Conservation (phyloP, 2,113 vertebrate species). For the Andinoacara biseriatus region DNA sequence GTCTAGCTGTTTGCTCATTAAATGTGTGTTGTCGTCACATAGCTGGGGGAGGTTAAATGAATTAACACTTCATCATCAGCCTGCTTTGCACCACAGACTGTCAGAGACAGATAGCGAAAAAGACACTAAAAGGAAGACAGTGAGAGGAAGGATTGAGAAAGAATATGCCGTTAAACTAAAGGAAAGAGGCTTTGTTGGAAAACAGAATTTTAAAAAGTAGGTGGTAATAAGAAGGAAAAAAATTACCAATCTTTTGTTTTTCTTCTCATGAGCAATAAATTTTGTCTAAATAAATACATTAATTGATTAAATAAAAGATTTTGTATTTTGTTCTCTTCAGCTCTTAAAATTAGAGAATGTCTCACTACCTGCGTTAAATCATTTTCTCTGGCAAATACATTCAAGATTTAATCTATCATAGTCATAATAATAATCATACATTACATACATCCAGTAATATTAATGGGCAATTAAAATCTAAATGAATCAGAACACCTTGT, state of each 20-base stretch:
- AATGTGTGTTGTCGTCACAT: slow-evolving; percentile 59
- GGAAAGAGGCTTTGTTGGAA: background rate
- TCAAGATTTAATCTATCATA: background rate
- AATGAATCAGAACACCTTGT: background rate
- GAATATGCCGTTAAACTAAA: slow-evolving; percentile 8
- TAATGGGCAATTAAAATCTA: no score
- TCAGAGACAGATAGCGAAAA: slow-evolving; percentile 25
- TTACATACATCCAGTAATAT: no score
- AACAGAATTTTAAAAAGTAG: background rate
- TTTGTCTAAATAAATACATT: background rate
- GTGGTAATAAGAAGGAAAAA: background rate
- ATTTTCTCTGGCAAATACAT: background rate
- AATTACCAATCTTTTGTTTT: background rate
- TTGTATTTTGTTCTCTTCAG: background rate
- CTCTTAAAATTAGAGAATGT: background rate
- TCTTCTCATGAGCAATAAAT: background rate
- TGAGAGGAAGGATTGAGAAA: slow-evolving; percentile 19
- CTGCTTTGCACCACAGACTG: slow-evolving; percentile 49
- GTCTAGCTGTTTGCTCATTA: slow-evolving; percentile 60
- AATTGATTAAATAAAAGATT: background rate
- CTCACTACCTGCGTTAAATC: background rate
- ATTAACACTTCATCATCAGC: slow-evolving; percentile 65
- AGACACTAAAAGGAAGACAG: background rate
- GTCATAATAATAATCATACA: background rate
- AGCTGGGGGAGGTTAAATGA: slow-evolving; percentile 61